phyloP scores from a whole-genome alignment of 2,797 vertebrate species.

The Danio jaintianensis region DNA sequence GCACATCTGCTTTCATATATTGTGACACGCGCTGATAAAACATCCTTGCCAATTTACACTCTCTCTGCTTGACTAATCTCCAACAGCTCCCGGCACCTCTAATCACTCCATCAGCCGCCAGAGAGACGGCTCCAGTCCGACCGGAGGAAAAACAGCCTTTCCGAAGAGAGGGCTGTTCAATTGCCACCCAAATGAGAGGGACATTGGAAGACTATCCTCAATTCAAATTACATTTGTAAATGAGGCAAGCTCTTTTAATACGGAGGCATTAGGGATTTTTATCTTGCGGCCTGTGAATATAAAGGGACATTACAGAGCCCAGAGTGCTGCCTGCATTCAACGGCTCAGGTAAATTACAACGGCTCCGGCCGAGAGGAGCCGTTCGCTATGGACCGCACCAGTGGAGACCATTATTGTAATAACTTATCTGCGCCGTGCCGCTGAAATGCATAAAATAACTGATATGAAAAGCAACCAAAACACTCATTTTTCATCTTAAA shows the following conservation, averaged over 20 bases:
- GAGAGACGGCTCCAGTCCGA: constrained; percentile 50
- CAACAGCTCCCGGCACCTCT: constrained; percentile 86
- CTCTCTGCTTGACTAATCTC: constrained; percentile 90
- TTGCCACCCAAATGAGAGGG: constrained; percentile 84
- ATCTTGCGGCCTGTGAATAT: constrained; percentile 70
- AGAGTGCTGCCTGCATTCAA: constrained; percentile 34
- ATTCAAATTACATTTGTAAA: constrained; percentile 93
- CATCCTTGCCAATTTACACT: constrained; percentile 94
- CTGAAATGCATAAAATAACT: background rate
- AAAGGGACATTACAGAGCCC: constrained; percentile 64
- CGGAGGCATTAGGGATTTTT: constrained; percentile 78
- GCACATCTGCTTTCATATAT: constrained; percentile 87
- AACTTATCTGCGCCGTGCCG: background rate
- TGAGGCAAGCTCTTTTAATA: constrained; percentile 86
- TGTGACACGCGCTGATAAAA: constrained; percentile 91
- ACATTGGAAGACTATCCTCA: constrained; percentile 85
- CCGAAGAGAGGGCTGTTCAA: constrained; percentile 77
- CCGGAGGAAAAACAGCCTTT: constrained; percentile 31
- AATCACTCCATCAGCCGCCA: constrained; percentile 89
- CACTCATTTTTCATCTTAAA: background rate
- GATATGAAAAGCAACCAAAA: constrained; percentile 30
- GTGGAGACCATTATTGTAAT: constrained; percentile 41
- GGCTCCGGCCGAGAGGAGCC: constrained; percentile 35
- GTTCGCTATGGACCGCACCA: constrained; percentile 41
- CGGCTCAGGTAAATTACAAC: constrained; percentile 50